phyloP scores from a whole-genome alignment of 2,888 invertebrate genomes.

The Drosophila neotestacea region DNA sequence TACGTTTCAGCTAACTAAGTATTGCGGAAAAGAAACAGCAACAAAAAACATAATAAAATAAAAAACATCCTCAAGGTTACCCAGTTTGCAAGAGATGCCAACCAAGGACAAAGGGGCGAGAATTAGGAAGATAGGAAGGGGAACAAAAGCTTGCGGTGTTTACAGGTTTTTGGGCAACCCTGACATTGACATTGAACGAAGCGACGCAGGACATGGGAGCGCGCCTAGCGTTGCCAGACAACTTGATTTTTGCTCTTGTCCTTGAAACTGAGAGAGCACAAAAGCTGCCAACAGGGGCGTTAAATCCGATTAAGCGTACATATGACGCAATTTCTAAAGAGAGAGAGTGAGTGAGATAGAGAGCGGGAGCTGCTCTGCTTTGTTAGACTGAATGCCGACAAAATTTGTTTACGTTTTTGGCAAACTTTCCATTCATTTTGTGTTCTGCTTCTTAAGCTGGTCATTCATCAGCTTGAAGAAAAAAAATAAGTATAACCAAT shows the following conservation, averaged over 20 bases:
- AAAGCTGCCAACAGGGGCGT: constrained; percentile 22
- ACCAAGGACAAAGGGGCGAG: constrained; percentile 12
- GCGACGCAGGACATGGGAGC: constrained; percentile 27
- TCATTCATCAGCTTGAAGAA: constrained; percentile 15
- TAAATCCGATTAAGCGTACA: constrained; percentile 40
- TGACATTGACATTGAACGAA: constrained; percentile 62
- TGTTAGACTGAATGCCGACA: constrained; percentile 48
- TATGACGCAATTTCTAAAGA: constrained; percentile 64
- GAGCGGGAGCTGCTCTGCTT: background rate
- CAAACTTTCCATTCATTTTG: constrained; percentile 19
- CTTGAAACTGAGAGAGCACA: constrained; percentile 39
- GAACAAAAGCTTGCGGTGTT: constrained; percentile 24
- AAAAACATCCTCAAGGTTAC: constrained; percentile 50
- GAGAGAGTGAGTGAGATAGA: background rate
- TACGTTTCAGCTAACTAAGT: constrained; percentile 45
- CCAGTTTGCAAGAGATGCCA: constrained; percentile 45
- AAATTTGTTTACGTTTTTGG: constrained; percentile 54
- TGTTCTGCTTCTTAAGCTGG: constrained; percentile 10
- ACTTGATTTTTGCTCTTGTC: constrained; percentile 44
- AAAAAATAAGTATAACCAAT: constrained; percentile 44
- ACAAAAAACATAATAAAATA: constrained; percentile 4
- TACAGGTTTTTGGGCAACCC: constrained; percentile 58
- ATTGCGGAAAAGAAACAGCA: constrained; percentile 12
- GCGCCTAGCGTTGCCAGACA: constrained; percentile 54
- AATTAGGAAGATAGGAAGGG: background rate